Conservation (phyloP, 2,113 vertebrate genomes). For the Ptilorrhoa leucosticta region DNA sequence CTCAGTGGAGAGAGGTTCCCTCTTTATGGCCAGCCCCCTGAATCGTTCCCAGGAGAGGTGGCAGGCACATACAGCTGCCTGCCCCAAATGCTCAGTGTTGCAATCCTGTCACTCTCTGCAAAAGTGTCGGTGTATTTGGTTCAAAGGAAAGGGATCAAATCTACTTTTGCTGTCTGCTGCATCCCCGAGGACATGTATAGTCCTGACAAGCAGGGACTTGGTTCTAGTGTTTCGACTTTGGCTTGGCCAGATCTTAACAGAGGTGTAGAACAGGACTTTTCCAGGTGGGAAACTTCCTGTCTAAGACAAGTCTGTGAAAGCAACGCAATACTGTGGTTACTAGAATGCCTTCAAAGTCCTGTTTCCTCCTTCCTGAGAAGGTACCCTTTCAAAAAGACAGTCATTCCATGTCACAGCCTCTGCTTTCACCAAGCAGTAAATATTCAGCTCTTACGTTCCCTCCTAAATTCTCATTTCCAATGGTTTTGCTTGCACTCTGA, state of each 20-base stretch:
- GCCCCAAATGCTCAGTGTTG: not conserved
- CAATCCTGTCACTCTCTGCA: not conserved
- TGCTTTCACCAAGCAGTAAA: not conserved
- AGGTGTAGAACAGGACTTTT: not conserved
- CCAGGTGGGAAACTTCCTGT: not conserved
- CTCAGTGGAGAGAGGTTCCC: not conserved
- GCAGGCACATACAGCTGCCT: not conserved
- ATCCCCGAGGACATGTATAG: not conserved
- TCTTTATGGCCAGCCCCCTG: not conserved
- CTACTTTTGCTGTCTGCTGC: not conserved
- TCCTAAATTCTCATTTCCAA: not conserved
- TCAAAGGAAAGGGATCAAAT: not conserved
- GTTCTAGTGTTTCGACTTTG: not conserved
- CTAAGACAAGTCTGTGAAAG: not conserved
- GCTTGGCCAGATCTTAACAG: not conserved
- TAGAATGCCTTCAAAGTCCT: not conserved
- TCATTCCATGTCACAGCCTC: not conserved
- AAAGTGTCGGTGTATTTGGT: not conserved
- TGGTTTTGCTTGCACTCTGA: not conserved
- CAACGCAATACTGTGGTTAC: rapidly evolving
- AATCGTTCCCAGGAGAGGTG: not conserved
- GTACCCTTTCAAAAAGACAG: not conserved
- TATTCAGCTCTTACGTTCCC: not conserved
- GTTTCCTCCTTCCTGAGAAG: not conserved
- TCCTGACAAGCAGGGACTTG: not conserved